Evolutionary conservation across 2,113 vertebrate species (phyloP).

Genomic region (Thomomys bottae): DNA sequence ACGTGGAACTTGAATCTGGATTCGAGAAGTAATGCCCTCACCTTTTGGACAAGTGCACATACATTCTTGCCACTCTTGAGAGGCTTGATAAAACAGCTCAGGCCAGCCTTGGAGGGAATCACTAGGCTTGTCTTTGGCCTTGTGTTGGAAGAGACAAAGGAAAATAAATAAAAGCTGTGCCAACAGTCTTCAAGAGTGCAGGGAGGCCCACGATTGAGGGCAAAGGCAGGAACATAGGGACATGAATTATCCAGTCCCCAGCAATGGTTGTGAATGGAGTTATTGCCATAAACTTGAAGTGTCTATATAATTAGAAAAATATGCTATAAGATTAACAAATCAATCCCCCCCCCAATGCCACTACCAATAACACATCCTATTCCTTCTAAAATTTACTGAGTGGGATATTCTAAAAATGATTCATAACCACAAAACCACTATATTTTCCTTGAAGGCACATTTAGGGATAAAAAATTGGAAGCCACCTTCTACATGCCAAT

Average conservation of each 20-base stretch:
- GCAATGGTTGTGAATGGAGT: too few species aligned
- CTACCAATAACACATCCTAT: background rate
- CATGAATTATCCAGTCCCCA: too few species aligned
- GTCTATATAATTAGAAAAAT: constrained; percentile 6
- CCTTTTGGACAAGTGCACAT: background rate
- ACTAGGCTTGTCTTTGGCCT: background rate
- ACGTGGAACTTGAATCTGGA: background rate
- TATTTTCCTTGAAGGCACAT: background rate
- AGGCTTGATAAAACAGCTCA: background rate
- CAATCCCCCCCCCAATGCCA: background rate
- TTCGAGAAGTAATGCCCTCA: background rate
- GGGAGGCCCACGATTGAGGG: background rate
- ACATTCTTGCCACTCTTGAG: background rate
- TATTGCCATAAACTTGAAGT: background rate
- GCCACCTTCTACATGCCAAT: background rate
- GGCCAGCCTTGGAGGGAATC: background rate
- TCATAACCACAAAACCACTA: background rate
- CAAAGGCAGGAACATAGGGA: too few species aligned
- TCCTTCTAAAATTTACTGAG: background rate
- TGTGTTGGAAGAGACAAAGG: background rate
- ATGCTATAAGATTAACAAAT: background rate
- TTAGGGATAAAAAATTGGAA: background rate
- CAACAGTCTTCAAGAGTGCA: background rate
- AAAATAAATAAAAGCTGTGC: background rate
- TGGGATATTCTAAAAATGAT: background rate